A percentile compares a stretch with the other conserved stretches of the same genome.
phyloP scores from a whole-genome alignment of 2,888 invertebrate genomes.

The Cheilosia vernalis region DNA sequence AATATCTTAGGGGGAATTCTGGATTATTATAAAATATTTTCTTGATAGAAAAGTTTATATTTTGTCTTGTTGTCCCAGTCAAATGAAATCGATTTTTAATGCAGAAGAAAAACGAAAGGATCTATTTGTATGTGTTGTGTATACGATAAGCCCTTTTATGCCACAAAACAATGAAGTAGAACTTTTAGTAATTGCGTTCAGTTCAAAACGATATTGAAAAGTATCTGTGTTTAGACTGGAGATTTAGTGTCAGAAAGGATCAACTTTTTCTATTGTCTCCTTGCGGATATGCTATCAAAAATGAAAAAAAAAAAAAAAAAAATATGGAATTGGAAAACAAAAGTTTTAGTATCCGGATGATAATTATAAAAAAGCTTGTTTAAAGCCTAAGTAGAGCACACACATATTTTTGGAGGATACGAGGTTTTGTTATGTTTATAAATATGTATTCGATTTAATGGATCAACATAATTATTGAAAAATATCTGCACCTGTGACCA shows the following conservation, averaged over 20 bases:
- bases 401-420: not conserved
- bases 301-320: not conserved
- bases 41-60: constrained; percentile 7
- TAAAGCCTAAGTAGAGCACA: not conserved
- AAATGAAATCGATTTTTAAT: constrained; percentile 68
- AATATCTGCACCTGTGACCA: too few relatives aligned
- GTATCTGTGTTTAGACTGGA: constrained; percentile 36
- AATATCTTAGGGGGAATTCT: constrained; percentile 57
- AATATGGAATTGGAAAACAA: not conserved
- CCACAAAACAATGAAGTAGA: constrained; percentile 49
- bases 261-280: constrained; percentile 39
- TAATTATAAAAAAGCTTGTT: constrained; percentile 2
- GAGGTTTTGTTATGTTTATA: too few relatives aligned
- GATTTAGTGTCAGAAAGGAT: constrained; percentile 47
- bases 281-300: not conserved
- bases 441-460: too few relatives aligned
- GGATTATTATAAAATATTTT: constrained; percentile 39
- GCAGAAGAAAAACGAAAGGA: constrained; percentile 53
- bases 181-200: constrained; percentile 49
- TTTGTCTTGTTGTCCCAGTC: constrained; percentile 45
- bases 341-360: not conserved
- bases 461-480: too few relatives aligned
- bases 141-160: constrained; percentile 50
- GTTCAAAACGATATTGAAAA: constrained; percentile 48
- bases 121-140: not conserved